Evolutionary conservation across 2,797 vertebrate species (phyloP).

Genomic region (Valencia hispanica): DNA sequence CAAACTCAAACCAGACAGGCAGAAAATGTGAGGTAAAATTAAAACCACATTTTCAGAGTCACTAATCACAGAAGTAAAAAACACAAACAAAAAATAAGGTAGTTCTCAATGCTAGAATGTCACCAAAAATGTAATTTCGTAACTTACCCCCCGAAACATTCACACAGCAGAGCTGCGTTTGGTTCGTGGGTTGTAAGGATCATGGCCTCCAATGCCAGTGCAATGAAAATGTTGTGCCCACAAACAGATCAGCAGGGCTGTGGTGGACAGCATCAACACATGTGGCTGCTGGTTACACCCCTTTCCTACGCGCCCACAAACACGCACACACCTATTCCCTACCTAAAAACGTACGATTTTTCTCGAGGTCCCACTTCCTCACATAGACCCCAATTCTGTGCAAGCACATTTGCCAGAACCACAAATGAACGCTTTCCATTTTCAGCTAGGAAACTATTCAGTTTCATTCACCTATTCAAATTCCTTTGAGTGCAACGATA

Average conservation of each 20-base stretch:
- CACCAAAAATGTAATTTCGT: background rate
- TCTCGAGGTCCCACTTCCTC: conserved; percentile 50
- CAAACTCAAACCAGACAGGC: conserved; percentile 10
- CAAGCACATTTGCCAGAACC: conserved; percentile 53
- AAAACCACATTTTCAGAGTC: conserved; percentile 38
- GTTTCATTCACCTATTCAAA: conserved; percentile 63
- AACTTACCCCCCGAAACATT: conserved; percentile 18
- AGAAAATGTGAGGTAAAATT: conserved; percentile 13
- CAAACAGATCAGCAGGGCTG: conserved; percentile 54
- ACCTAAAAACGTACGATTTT: conserved; percentile 58
- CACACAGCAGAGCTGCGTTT: conserved; percentile 22
- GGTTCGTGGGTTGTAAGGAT: conserved; percentile 46
- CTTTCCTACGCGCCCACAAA: background rate
- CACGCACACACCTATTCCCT: conserved; percentile 39
- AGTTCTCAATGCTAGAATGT: conserved; percentile 34
- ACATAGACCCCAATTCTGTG: conserved; percentile 44
- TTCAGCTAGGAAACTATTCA: conserved; percentile 56
- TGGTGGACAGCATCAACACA: conserved; percentile 49
- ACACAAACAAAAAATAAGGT: conserved; percentile 32
- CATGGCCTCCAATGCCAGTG: conserved; percentile 67
- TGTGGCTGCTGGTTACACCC: conserved; percentile 28
- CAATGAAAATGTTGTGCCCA: conserved; percentile 58
- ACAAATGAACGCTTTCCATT: conserved; percentile 57
- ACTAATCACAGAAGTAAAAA: conserved; percentile 21
- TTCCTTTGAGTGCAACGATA: conserved; percentile 54